Base-by-base conservation (phyloP, 2,797 vertebrate species). In the Lepidocolaptes lacrymiger region DNA sequence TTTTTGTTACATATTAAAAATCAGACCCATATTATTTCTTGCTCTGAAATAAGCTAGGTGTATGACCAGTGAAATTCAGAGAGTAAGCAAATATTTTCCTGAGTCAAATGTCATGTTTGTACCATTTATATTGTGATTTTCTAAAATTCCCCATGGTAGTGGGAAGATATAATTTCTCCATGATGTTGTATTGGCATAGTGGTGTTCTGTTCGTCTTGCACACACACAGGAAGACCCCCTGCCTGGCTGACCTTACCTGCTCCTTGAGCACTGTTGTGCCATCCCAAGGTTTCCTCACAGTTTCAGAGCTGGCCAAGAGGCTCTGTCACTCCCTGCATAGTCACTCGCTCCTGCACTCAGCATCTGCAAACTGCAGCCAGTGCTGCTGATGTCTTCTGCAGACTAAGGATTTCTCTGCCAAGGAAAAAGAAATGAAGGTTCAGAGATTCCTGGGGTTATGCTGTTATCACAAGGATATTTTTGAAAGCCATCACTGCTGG, bases 221-320 rank as follows among this genome's bases (percentile, higher is more conserved):
- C 5, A 14, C 6, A 4, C 21, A 16, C 27, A 15, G 28, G 17
- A 71, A 49, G 34, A 34, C 0, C 1, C 28, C 24, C n/a, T 64
- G 37, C 17, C 75, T 62, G 69, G 6, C 36, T 80, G 37, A 11
- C 37, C 37, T 39, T 16, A 12, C 46, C 39, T 21, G 5, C n/a
- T 62, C 15, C 28, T 59, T 71, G 51, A 12, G 26, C 14, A 3
- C 26, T 63, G 16, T 16, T 44, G 17, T 52, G 51, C 26, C 24
- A 32, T 20, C 59, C 55, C 76, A 51, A 48, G 21, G 43, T 37
- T 24, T 69, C 23, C 13, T 34, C 58, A 54, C 21, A 22, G 24
- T 10, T 34, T 13, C 37, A 46, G 14, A 0, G 8, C 48, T 39
- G 73, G 18, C 27, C 74, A 59, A 61, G 46, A 85, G 28, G 7